Conservation (phyloP, 1,140 invertebrate species). For the Heliothis subflexa region DNA sequence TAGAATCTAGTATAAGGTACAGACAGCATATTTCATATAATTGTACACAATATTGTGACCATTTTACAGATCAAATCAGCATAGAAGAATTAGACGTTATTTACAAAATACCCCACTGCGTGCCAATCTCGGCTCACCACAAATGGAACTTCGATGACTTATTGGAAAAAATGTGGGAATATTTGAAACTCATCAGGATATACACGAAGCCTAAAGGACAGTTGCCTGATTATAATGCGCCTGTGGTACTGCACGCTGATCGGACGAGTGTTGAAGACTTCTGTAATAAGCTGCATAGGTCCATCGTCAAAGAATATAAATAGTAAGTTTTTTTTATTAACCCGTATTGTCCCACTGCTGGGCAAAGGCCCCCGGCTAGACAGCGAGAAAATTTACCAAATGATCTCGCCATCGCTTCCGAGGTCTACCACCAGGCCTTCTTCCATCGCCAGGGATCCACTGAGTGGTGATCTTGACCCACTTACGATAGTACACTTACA, state of each 20-base stretch:
- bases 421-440: no score
- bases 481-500: no score
- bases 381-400: no score
- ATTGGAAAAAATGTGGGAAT: conserved; percentile 99
- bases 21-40: no score
- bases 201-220: conserved; percentile 99
- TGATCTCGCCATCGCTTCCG: no score
- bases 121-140: conserved; percentile 99
- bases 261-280: conserved; percentile 97
- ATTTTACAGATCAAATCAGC: conserved; percentile 93
- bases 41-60: no score
- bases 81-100: conserved; percentile 99
- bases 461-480: no score
- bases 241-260: conserved; percentile 97
- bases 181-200: conserved; percentile 97
- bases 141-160: conserved; percentile 99
- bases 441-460: no score
- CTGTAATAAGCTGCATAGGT: conserved; percentile 99
- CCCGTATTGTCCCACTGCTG: neutral
- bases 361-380: no score
- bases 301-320: conserved; percentile 99
- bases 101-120: conserved; percentile 99
- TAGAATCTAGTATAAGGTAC: no score
- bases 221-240: conserved; percentile 98
- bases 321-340: conserved; percentile 90